phyloP scores from a whole-genome alignment of 2,113 vertebrate species.

The Cephalopholis sonnerati region DNA sequence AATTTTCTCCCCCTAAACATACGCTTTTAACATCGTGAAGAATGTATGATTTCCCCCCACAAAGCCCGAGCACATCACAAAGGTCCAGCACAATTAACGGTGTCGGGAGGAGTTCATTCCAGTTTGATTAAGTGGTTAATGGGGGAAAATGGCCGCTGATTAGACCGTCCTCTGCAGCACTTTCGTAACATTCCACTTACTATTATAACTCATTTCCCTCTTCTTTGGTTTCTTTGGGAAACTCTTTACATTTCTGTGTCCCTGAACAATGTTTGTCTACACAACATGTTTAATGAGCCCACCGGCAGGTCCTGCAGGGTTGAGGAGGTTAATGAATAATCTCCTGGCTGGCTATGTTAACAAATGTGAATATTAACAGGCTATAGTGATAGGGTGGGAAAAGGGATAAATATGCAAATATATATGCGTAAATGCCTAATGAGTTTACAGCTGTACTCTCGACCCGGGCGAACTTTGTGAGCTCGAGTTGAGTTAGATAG shows the following conservation, averaged over 20 bases:
- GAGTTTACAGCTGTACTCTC: slow-evolving; percentile 16
- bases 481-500: slow-evolving; percentile 1
- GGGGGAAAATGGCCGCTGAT: neutral
- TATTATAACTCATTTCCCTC: neutral
- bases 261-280: neutral
- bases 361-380: neutral
- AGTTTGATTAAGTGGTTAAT: slow-evolving; percentile 25
- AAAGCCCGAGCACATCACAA: neutral
- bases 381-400: neutral
- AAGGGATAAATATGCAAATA: neutral
- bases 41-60: neutral
- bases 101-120: neutral
- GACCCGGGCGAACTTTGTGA: slow-evolving; percentile 29
- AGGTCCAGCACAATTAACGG: slow-evolving; percentile 31
- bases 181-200: neutral
- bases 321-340: slow-evolving; percentile 32
- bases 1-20: slow-evolving; percentile 1
- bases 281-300: slow-evolving; percentile 5
- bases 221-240: neutral
- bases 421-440: neutral
- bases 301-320: neutral
- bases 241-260: neutral
- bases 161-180: neutral
- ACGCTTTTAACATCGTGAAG: neutral
- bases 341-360: neutral